Evolutionary conservation across 2,113 vertebrate genomes (phyloP), one percentile per base, ranked within the genome.

Genomic region (Tachycineta bicolor): DNA sequence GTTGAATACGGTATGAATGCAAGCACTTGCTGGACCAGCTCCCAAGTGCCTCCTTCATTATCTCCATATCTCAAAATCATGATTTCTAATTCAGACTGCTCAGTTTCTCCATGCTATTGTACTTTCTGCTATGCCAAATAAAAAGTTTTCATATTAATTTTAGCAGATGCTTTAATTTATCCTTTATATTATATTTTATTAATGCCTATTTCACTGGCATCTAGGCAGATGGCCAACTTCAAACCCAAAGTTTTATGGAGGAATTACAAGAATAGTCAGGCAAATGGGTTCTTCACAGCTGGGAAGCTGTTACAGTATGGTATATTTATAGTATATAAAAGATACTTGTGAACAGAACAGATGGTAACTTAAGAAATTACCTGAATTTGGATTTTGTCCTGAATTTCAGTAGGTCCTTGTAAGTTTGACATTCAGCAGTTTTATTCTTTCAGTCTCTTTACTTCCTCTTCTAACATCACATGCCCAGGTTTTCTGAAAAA

Each of bases 251-350:
- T 95, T 96, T 96, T 90, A 87, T 50, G 81, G 78, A 80, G 50
- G 50, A 86, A 81, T 74, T 90, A 94, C 82, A 95, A 85, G 68
- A 94, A 90, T 89, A 93, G 92, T 70, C 79, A 91, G 59, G 79
- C 11, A 92, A 96, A 95, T 77, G 52, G 64, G 82, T 63, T 95
- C 87, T 92, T 96, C 95, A 93, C 92, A 96, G 92, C 92, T 96
- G 93, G 92, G 69, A 95, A 90, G 83, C 85, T 95, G 85, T 92
- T 96, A 96, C 64, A 63, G 85, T 89, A 87, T 43, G 46, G 34
- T 95, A 67, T 95, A 94, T 96, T 95, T 96, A 97, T 88, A 94
- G 85, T 70, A 94, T 90, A 94, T 77, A 86, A 90, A 90, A 93
- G 94, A 80, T 79, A 95, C 84, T 87, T 91, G 91, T 93, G 93